Conservation (phyloP, 2,888 invertebrate species). For the Archips xylosteana region DNA sequence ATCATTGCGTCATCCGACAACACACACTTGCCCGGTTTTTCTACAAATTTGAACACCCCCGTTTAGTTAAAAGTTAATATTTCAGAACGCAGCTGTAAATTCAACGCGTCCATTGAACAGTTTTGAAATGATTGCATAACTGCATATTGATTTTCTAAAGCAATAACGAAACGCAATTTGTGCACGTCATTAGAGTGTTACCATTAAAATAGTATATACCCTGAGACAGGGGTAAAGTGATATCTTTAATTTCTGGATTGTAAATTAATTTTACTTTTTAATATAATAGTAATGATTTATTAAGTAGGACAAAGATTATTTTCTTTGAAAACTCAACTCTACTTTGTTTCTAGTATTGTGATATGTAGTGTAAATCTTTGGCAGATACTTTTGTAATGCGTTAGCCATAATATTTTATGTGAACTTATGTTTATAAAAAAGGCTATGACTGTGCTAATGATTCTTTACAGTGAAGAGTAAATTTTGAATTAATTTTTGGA, state of each 20-base stretch:
- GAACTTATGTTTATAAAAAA: background rate
- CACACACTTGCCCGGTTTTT: too few species aligned
- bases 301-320: background rate
- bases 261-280: background rate
- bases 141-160: slow-evolving; percentile 29
- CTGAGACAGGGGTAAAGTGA: slow-evolving; percentile 7
- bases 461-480: background rate
- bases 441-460: background rate
- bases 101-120: slow-evolving; percentile 11
- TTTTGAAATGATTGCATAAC: slow-evolving; percentile 31
- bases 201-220: slow-evolving; percentile 40
- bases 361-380: background rate
- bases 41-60: background rate
- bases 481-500: background rate
- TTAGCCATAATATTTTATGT: background rate
- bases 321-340: too few species aligned
- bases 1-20: too few species aligned
- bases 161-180: slow-evolving; percentile 55
- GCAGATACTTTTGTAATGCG: background rate
- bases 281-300: background rate
- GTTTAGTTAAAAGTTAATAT: background rate
- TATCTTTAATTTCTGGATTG: background rate
- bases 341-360: background rate
- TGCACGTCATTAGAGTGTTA: slow-evolving; percentile 62
- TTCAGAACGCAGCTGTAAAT: slow-evolving; percentile 23